Base-by-base conservation (phyloP, 1,140 invertebrate species). In the Eueides isabella region DNA sequence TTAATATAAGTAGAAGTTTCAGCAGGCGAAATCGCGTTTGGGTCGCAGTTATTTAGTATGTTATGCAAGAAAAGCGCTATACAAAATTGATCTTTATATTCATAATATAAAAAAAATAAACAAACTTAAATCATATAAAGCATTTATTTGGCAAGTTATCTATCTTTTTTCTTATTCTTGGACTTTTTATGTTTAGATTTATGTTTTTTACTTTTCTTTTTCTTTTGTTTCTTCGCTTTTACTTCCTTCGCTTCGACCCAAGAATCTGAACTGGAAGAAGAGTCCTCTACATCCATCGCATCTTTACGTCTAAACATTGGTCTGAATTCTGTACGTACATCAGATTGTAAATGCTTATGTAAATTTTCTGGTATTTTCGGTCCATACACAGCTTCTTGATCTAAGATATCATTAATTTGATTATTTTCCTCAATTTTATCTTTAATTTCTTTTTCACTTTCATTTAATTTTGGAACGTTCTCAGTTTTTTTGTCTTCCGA, bases 301-400 rank as follows among this genome's bases (percentile, higher is more conserved):
- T 73, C 74, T 74, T 82, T 85, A 35, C 71, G 82, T 76, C 79
- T 85, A 72, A 81, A 86, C 19, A 68, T 76, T 9, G 86, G 86
- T 79, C 78, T 85, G 61, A 85, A 83, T 65, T 76, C 31, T 38
- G 4, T n/a, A 19, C 7, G 3, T 23, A 23, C 14, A 48, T 48
- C 73, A 61, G 23, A 68, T 69, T 85, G 74, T 71, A 86, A 68
- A 72, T 80, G 81, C 69, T 83, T 84, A 81, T 83, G 65, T 31
- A 93, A 81, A 77, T 91, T 92, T 5, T 91, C 89, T 2, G 95
- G 95, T 76, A 95, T 89, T 78, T 90, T 93, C 6, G 95, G 95
- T 16, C 95, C 95, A 70, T 95, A 95, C 35, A 89, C 80, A 71
- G 91, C 85, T 2, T 76, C 75, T 66, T 76, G 71, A 71, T 31